Base-by-base conservation (phyloP, 2,797 vertebrate genomes). In the Sebastes cheni region DNA sequence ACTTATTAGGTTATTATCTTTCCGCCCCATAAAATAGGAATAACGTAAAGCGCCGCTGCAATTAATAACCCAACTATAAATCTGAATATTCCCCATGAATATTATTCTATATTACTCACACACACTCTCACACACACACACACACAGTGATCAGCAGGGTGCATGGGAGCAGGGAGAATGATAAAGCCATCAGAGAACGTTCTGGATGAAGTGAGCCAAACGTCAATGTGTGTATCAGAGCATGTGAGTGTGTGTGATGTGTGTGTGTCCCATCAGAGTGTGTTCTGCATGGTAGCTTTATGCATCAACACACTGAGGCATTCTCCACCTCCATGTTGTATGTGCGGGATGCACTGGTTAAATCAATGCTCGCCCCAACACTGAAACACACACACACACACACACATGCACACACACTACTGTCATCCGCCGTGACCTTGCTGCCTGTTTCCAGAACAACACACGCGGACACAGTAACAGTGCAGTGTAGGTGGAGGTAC, bases 1-100 rank as follows among this genome's bases (percentile, higher is more conserved):
- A 95, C 93, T 92, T 96, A 96, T 95, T 96, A 95, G 94, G 94
- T 96, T 95, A 96, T 96, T 96, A 96, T 95, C 95, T 96, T 96
- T 96, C 95, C 95, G 90, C 92, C 84, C 88, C 95, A 96, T 96
- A 96, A 96, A 96, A 95, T 94, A 93, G 90, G 93, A 95, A 95
- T 95, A 95, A 92, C 92, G 95, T 95, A 95, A 95, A 95, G 88
- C 32, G 83, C 67, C 83, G 85, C 91, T 36, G 86, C 94, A 96
- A 96, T 96, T 95, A 96, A 95, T 96, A 95, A 93, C 89, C 89
- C 86, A 93, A 92, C 92, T 90, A 95, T 96, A 95, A 96, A 96
- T 96, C 95, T 94, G 93, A 95, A 96, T 95, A 96, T 94, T 95
- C 89, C 75, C 88, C 83, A 93, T 91, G 93, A 92, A 94, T 93